phyloP scores from a whole-genome alignment of 2,797 vertebrate species.

The Amniataba percoides region DNA sequence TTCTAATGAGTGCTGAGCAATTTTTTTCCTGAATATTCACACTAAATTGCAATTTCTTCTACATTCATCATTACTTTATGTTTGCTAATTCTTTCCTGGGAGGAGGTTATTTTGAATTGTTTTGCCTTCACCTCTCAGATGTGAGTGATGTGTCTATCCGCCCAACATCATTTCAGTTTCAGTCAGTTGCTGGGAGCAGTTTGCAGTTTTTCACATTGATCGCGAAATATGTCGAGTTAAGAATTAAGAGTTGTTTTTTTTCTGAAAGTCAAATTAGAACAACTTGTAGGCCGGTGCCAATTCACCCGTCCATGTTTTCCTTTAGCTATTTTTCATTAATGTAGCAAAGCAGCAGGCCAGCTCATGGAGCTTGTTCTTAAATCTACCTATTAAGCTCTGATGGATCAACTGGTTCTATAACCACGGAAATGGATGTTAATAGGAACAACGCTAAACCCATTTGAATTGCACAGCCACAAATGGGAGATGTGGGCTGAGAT shows the following conservation, averaged over 20 bases:
- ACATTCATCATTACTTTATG: neutral
- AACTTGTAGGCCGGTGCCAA: too few species aligned
- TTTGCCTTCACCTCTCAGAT: neutral
- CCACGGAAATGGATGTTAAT: neutral
- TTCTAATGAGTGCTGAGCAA: neutral
- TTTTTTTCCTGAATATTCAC: neutral
- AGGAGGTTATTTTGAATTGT: neutral
- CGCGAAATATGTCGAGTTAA: slow-evolving; percentile 1
- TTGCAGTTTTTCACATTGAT: neutral
- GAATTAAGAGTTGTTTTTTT: neutral
- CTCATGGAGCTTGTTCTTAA: neutral
- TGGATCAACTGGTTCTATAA: neutral
- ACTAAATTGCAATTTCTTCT: slow-evolving; percentile 1
- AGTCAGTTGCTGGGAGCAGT: neutral
- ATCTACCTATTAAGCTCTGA: neutral
- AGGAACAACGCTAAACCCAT: neutral
- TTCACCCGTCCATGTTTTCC: neutral
- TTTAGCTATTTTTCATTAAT: neutral
- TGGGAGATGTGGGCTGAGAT: neutral
- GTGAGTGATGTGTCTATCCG: slow-evolving; percentile 4
- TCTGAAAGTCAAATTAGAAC: neutral
- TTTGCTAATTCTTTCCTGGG: neutral
- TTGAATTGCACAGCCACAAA: neutral
- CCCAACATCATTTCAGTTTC: neutral
- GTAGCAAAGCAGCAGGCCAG: neutral